phyloP scores from a whole-genome alignment of 1,140 invertebrate genomes.

The Pogonomyrmex californicus region DNA sequence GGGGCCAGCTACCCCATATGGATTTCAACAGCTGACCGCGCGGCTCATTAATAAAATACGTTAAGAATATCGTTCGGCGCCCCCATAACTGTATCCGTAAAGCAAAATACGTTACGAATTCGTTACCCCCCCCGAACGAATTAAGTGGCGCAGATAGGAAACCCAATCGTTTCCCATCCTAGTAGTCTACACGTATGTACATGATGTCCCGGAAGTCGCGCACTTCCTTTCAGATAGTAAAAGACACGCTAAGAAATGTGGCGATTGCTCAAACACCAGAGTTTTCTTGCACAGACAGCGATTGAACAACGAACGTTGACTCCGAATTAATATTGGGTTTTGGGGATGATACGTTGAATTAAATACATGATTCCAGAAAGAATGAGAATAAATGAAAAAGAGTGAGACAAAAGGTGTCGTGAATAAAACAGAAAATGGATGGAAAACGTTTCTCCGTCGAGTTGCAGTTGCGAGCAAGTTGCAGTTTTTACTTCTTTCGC shows the following conservation, averaged over 20 bases:
- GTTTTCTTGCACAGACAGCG: not conserved
- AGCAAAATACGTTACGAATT: conserved; percentile 68
- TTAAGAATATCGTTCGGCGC: conserved; percentile 79
- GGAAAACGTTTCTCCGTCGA: not conserved
- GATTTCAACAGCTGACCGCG: conserved; percentile 84
- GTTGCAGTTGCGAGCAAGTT: not conserved
- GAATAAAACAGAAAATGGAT: not conserved
- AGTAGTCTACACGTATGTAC: conserved; percentile 12
- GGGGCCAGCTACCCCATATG: conserved; percentile 78
- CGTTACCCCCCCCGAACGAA: conserved; percentile 26
- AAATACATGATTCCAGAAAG: not conserved
- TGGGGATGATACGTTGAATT: not conserved
- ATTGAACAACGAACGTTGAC: not conserved
- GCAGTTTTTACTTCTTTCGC: conserved; percentile 14
- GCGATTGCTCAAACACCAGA: not conserved
- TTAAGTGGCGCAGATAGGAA: conserved; percentile 35
- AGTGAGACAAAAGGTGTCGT: not conserved
- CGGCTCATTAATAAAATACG: conserved; percentile 86
- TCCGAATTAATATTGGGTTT: not conserved
- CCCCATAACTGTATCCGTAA: conserved; percentile 63
- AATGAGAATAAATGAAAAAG: not conserved
- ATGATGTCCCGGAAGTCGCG: conserved; percentile 44
- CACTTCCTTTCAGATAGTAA: conserved; percentile 41
- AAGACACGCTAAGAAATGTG: not conserved
- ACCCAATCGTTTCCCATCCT: conserved; percentile 35